Evolutionary conservation across 2,113 vertebrate genomes (phyloP).

Genomic region (Antechinus flavipes): DNA sequence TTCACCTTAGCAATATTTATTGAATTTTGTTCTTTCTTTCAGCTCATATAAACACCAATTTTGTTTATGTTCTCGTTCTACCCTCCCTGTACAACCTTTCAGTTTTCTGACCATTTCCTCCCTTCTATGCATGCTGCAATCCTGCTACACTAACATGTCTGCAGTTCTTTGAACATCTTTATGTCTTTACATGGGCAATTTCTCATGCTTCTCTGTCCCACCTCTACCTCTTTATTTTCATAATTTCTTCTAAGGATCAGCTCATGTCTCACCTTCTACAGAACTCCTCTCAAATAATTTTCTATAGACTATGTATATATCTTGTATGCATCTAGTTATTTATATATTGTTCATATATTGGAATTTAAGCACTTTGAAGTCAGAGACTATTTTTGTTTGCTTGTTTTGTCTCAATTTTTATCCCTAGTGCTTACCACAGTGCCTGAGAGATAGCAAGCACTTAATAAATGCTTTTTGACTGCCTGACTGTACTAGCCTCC

Average conservation of each 20-base stretch:
- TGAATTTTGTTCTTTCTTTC: not conserved
- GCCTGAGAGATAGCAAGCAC: not conserved
- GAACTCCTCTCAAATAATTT: not conserved
- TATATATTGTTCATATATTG: not conserved
- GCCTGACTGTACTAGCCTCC: not conserved
- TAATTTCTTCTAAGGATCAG: not conserved
- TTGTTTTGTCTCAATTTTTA: not conserved
- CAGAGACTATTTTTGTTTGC: not conserved
- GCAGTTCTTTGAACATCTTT: not conserved
- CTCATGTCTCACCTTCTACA: not conserved
- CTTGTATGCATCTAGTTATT: not conserved
- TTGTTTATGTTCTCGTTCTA: not conserved
- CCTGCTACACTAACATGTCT: not conserved
- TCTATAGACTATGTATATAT: not conserved
- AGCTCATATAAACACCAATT: not conserved
- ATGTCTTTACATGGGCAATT: not conserved
- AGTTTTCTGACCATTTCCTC: not conserved
- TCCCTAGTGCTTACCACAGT: not conserved
- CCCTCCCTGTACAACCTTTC: not conserved
- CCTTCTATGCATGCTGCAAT: not conserved
- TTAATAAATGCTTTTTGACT: not conserved
- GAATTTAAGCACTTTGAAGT: not conserved
- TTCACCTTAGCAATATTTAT: not conserved
- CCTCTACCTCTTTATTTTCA: not conserved
- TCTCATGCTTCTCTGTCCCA: not conserved